Base-by-base conservation (phyloP, 2,888 invertebrate genomes). In the Chalcis sispes region DNA sequence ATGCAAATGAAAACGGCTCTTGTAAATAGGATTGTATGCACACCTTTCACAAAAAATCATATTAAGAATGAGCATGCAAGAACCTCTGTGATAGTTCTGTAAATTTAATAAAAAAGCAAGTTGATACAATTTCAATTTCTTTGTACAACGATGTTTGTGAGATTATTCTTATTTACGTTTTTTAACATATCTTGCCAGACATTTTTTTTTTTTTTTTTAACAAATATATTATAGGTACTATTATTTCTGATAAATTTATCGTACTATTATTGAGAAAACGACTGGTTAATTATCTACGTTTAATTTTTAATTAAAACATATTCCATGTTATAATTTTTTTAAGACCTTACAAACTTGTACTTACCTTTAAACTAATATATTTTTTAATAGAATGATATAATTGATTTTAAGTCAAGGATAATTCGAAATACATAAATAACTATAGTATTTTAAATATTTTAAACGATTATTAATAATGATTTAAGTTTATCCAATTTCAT, bases 21-120 rank as follows among this genome's bases (percentile, higher is more conserved):
- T 65, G 69, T 75, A 56, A 75, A 70, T 59, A 54, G 1, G 10
- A 36, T 29, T 23, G 27, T 64, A 54, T 48, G 46, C 42, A 25
- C 32, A 50, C 48, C 20, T 40, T 10, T 52, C 48, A 40, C 54
- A 32, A 58, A n/a, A 75, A 62, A 56, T 42, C 23, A 18, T 65
- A 15, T 70, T 56, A n/a, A 70, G 18, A 50, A 50, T 25, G 23
- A 54, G 54, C 52, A 36, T 59, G 65, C 58, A 52, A 59, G 59
- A 75, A 70, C 58, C 70, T 75, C 70, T 75, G 70, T 70, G 75
- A 75, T 75, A 75, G 59, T 58, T 70, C 64, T 52, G 32, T 52
- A 18, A 75, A 75, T 25, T 64, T 36, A 18, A 40, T 69, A 59
- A 52, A 52, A 46, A 23, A 36, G 52, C 29, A 70, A 54, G 52